Evolutionary conservation across 1,140 invertebrate genomes (phyloP).

Genomic region (Vollenhovia emeryi): DNA sequence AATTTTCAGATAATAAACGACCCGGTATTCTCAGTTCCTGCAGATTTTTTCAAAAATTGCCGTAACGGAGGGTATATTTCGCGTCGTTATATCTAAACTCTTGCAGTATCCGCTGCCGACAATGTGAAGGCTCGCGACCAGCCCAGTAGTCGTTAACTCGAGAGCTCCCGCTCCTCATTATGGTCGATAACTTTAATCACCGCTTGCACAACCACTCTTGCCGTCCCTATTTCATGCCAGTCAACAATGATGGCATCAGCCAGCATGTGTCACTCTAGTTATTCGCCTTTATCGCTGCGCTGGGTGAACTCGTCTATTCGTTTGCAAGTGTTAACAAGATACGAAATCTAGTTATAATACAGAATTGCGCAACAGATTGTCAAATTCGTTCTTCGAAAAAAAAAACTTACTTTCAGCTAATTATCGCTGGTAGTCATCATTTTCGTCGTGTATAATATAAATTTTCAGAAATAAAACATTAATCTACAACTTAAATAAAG

Average conservation of each 20-base stretch:
- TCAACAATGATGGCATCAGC: slow-evolving; percentile 35
- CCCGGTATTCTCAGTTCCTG: neutral
- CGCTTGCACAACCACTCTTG: slow-evolving; percentile 32
- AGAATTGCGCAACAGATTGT: neutral
- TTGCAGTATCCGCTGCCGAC: neutral
- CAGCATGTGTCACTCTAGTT: slow-evolving; percentile 14
- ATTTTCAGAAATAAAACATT: neutral
- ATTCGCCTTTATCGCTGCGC: slow-evolving; percentile 8
- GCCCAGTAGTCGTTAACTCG: slow-evolving; percentile 43
- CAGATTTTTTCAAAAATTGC: neutral
- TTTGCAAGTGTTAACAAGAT: slow-evolving; percentile 18
- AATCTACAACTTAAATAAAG: neutral
- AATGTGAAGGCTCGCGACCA: slow-evolving; percentile 16
- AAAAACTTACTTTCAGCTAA: neutral
- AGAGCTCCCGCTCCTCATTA: slow-evolving; percentile 32
- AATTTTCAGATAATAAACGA: slow-evolving; percentile 21
- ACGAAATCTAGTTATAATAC: neutral
- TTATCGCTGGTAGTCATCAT: neutral
- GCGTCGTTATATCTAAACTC: slow-evolving; percentile 3
- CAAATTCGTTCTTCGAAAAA: neutral
- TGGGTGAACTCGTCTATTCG: neutral
- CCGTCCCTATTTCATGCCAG: slow-evolving; percentile 36
- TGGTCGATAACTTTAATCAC: slow-evolving; percentile 52
- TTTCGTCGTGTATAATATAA: neutral
- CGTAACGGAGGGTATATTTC: neutral